These are phyloP conservation scores for Tenualosa thibaudeaui DNA, from an alignment of 2,797 vertebrate genomes.

Conservation along the genomic window DNA sequence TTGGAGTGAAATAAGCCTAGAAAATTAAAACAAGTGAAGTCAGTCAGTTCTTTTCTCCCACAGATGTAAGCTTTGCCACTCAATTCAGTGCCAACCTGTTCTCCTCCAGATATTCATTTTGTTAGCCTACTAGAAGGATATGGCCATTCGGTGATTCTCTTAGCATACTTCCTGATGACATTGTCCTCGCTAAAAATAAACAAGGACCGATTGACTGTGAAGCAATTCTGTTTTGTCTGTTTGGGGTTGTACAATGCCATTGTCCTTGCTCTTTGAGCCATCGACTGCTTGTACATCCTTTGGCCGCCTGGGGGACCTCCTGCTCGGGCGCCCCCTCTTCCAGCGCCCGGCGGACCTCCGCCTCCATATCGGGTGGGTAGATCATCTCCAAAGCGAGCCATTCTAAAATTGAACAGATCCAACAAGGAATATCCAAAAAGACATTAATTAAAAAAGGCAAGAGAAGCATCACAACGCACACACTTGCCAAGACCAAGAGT, in stretches of 20 bases:
- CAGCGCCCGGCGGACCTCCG: conserved; percentile 79
- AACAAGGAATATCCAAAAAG: conserved; percentile 80
- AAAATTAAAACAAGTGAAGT: too few species aligned
- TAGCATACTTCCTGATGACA: conserved; percentile 96
- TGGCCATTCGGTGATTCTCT: conserved; percentile 99
- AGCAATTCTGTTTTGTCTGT: conserved; percentile 96
- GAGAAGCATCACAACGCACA: conserved; percentile 81
- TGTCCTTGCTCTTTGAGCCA: conserved; percentile 96
- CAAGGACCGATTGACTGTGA: conserved; percentile 98
- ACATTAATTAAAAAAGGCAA: conserved; percentile 71
- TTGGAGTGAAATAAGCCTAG: not conserved
- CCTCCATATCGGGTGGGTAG: conserved; percentile 92
- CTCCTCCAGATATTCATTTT: not conserved
- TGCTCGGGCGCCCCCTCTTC: conserved; percentile 79
- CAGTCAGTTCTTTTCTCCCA: not conserved
- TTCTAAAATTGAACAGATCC: conserved; percentile 84
- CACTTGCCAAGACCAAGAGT: conserved; percentile 63
- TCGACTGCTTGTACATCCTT: conserved; percentile 98
- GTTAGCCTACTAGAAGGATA: conserved; percentile 79
- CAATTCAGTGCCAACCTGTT: not conserved
- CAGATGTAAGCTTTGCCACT: not conserved
- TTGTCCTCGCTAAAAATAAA: conserved; percentile 99
- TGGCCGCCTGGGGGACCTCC: conserved; percentile 85
- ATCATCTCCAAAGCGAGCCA: conserved; percentile 96
- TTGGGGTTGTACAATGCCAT: conserved; percentile 99